Conservation (phyloP, 2,113 vertebrate species). For the Pongo abelii region DNA sequence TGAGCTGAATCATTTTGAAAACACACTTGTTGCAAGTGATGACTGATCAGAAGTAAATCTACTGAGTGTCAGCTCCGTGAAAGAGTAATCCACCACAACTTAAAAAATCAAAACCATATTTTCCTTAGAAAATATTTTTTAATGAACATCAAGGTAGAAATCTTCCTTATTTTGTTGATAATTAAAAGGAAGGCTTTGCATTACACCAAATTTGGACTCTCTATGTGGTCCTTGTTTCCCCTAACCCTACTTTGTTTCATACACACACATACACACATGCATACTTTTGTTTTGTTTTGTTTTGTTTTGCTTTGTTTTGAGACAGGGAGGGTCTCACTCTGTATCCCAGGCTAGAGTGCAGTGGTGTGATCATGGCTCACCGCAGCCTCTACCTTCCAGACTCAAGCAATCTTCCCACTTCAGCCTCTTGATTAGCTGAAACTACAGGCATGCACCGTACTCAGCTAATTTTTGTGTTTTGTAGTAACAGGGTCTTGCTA, state of each 20-base stretch:
- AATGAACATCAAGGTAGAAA: neutral
- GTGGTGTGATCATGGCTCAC: too few relatives aligned
- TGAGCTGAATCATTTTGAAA: conserved; percentile 32
- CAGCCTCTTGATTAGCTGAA: too few relatives aligned
- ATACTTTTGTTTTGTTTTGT: neutral
- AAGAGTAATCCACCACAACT: neutral
- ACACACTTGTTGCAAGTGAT: neutral
- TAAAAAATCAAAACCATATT: conserved; percentile 46
- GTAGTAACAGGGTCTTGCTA: too few relatives aligned
- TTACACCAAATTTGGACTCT: neutral
- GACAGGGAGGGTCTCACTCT: too few relatives aligned
- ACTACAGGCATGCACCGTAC: too few relatives aligned
- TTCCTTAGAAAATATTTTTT: conserved; percentile 32
- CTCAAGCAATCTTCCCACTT: too few relatives aligned
- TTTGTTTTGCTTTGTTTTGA: neutral
- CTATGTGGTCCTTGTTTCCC: neutral
- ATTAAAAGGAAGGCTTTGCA: neutral
- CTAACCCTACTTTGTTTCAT: neutral
- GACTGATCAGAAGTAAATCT: conserved; percentile 47
- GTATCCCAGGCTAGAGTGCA: too few relatives aligned
- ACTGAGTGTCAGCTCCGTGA: neutral
- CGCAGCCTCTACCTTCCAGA: too few relatives aligned
- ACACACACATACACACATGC: neutral
- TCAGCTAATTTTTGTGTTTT: too few relatives aligned
- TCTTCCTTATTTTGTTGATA: conserved; percentile 35